Evolutionary conservation across 1,140 invertebrate genomes (phyloP).

Genomic region (Battus philenor): DNA sequence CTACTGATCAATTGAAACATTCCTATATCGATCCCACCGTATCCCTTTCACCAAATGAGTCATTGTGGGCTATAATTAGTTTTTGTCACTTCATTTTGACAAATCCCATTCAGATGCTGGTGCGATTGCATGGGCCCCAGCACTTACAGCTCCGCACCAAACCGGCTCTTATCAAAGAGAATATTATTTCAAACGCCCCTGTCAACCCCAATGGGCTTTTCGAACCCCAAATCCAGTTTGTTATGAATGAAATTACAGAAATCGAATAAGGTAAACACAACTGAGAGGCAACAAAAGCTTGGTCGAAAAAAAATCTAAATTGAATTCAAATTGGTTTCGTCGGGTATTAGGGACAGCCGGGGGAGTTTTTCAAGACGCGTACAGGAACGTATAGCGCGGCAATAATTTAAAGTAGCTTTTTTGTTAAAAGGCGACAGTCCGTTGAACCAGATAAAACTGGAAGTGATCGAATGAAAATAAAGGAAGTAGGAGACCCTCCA

Average conservation of each 20-base stretch:
- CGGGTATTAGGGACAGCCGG: constrained; percentile 69
- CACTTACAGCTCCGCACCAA: constrained; percentile 47
- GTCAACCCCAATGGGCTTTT: constrained; percentile 67
- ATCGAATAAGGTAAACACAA: constrained; percentile 76
- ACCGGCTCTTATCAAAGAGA: constrained; percentile 73
- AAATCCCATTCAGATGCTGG: constrained; percentile 57
- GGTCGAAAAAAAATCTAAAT: constrained; percentile 73
- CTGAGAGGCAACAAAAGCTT: constrained; percentile 74
- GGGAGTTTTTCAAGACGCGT: constrained; percentile 59
- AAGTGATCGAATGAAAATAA: constrained; percentile 51
- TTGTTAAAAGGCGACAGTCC: constrained; percentile 52
- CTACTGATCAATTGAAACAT: constrained; percentile 10
- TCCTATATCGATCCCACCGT: constrained; percentile 26
- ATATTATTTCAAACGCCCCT: constrained; percentile 75
- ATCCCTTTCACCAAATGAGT: constrained; percentile 40
- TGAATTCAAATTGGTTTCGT: constrained; percentile 76
- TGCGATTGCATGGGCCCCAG: constrained; percentile 50
- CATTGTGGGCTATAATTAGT: constrained; percentile 71
- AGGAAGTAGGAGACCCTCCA: constrained; percentile 20
- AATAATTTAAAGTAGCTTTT: constrained; percentile 66
- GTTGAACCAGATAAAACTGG: constrained; percentile 39
- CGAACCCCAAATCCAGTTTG: constrained; percentile 73
- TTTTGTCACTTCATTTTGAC: constrained; percentile 73
- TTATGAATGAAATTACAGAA: constrained; percentile 76
- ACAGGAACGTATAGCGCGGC: constrained; percentile 44